These are phyloP conservation scores for Geococcyx californianus DNA, from an alignment of 2,113 vertebrate species.

Conservation along the genomic window DNA sequence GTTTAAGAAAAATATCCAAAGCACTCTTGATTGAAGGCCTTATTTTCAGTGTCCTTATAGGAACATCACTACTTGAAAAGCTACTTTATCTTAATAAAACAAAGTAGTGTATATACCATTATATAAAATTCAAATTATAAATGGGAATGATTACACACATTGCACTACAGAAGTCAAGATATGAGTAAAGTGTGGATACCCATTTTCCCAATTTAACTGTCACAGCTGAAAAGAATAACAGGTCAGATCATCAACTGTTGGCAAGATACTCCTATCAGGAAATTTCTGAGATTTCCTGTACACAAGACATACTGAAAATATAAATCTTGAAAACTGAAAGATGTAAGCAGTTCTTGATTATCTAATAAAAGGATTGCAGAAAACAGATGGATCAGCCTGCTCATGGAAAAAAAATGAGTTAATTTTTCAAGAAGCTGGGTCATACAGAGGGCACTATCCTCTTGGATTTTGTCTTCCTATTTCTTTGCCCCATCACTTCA, in stretches of 20 bases:
- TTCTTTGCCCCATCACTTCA: not conserved
- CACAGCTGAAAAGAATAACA: not conserved
- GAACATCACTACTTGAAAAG: not conserved
- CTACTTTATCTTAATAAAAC: not conserved
- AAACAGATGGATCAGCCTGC: not conserved
- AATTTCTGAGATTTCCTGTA: not conserved
- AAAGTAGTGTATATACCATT: not conserved
- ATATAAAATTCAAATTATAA: not conserved
- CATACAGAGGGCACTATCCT: not conserved
- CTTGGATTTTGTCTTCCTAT: not conserved
- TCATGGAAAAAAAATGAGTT: not conserved
- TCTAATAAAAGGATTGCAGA: not conserved
- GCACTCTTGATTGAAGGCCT: not conserved
- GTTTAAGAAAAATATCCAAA: not conserved
- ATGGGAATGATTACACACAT: not conserved
- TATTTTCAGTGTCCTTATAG: not conserved
- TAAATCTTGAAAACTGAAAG: not conserved
- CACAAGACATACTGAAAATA: not conserved
- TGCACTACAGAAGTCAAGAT: not conserved
- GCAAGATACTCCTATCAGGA: not conserved
- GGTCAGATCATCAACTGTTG: not conserved
- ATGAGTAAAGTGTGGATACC: not conserved
- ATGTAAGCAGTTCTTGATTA: not conserved
- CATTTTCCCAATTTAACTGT: not conserved
- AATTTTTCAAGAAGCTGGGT: not conserved